Evolutionary conservation across 2,113 vertebrate genomes (phyloP).

Genomic region (Natator depressus): DNA sequence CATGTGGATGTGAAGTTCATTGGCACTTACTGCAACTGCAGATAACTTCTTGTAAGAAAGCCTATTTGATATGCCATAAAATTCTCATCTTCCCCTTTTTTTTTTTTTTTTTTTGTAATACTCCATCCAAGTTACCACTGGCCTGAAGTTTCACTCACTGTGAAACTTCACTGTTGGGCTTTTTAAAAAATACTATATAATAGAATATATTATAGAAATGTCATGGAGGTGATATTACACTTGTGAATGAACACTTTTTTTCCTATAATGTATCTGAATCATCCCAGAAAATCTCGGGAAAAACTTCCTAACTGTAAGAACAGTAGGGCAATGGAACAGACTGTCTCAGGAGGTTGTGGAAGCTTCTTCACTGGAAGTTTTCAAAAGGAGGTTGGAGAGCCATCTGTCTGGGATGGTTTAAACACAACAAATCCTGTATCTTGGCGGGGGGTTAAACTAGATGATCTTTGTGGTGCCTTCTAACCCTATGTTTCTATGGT

Average conservation of each 20-base stretch:
- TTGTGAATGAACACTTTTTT: background rate
- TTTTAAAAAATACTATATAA: background rate
- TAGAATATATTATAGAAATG: background rate
- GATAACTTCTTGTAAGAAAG: background rate
- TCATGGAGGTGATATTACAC: background rate
- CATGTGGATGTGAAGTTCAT: background rate
- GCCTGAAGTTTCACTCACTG: background rate
- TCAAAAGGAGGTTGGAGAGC: too few species aligned
- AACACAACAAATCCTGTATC: too few species aligned
- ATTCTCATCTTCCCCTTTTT: background rate
- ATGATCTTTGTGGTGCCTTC: too few species aligned
- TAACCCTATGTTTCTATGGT: too few species aligned
- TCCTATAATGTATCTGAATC: background rate
- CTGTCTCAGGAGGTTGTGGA: too few species aligned
- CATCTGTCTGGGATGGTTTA: too few species aligned
- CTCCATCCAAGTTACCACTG: background rate
- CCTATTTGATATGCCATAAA: background rate
- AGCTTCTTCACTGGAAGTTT: too few species aligned
- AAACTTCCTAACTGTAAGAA: too few species aligned
- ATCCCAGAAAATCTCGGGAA: background rate
- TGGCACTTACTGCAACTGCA: background rate
- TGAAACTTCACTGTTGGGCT: background rate
- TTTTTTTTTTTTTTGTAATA: background rate
- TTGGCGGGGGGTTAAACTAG: too few species aligned
- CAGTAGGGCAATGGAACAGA: too few species aligned